A percentile compares a stretch with the other conserved stretches of the same genome.
Evolutionary conservation across 64 coral and sea anemone species (phyloP).

Genomic region (Montipora cactus): DNA sequence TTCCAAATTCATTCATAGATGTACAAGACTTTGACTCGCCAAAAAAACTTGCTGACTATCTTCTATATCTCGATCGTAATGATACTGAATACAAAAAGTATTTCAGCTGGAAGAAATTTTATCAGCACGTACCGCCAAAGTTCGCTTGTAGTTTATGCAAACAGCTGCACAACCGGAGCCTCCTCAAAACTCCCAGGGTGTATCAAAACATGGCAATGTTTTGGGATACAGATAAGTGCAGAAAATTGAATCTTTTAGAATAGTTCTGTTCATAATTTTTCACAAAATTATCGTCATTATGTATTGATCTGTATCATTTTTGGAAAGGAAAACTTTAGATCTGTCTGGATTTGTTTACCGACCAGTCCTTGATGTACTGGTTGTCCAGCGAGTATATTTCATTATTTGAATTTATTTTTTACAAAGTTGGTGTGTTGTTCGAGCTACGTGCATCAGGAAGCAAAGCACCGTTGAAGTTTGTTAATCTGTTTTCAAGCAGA

Average conservation of each 20-base stretch:
- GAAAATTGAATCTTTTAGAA: not conserved
- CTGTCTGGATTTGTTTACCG: no score
- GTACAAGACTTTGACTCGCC: conserved; percentile 68
- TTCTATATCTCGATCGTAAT: conserved; percentile 57
- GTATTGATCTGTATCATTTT: no score
- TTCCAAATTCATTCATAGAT: conserved; percentile 84
- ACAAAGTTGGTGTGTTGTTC: no score
- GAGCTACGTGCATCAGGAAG: no score
- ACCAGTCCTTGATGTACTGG: no score
- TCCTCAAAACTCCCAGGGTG: conserved; percentile 20
- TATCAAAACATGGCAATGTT: conserved; percentile 29
- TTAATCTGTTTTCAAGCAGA: no score
- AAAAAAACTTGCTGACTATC: conserved; percentile 64
- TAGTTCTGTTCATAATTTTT: no score
- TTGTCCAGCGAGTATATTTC: no score
- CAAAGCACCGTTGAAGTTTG: no score
- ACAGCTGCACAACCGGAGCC: conserved; percentile 43
- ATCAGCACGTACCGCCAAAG: conserved; percentile 47
- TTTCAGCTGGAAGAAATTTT: conserved; percentile 59
- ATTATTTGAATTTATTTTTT: no score
- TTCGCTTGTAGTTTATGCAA: conserved; percentile 63
- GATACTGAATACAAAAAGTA: conserved; percentile 67
- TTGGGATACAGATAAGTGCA: conserved; percentile 38
- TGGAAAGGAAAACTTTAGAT: no score
- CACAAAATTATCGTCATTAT: no score